Conservation (phyloP, 2,113 vertebrate genomes). For the Nyctereutes procyonoides region DNA sequence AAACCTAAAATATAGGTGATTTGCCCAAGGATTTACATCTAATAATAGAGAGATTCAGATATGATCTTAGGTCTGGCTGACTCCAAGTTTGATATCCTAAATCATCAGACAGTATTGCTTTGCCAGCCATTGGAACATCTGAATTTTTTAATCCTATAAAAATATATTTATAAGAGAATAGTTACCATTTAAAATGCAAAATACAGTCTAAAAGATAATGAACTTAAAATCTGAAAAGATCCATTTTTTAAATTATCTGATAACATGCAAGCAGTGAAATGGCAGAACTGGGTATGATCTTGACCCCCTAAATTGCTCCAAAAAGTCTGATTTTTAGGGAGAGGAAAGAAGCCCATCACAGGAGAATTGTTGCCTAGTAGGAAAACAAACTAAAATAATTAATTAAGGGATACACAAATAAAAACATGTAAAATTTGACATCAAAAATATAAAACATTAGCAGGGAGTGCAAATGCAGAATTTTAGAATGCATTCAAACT, state of each 20-base stretch:
- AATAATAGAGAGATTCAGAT: not conserved
- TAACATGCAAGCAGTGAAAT: not conserved
- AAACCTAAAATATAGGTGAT: not conserved
- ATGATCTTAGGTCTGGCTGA: not conserved
- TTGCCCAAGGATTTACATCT: not conserved
- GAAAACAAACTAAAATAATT: not conserved
- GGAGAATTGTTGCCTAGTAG: not conserved
- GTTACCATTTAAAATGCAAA: not conserved
- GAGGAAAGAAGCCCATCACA: not conserved
- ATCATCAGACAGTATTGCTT: not conserved
- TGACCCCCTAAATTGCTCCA: not conserved
- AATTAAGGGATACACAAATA: not conserved
- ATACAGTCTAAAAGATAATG: not conserved
- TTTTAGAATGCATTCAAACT: not conserved
- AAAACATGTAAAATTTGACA: not conserved
- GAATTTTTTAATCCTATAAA: not conserved
- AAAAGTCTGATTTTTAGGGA: not conserved
- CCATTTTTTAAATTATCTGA: not conserved
- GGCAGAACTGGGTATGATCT: not conserved
- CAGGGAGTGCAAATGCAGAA: not conserved
- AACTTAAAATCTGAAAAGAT: not conserved
- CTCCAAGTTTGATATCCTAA: not conserved
- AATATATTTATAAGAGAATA: not conserved
- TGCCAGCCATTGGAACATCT: not conserved
- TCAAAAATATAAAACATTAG: not conserved